Base-by-base conservation (phyloP, 2,113 vertebrate genomes). In the Galbula dea region DNA sequence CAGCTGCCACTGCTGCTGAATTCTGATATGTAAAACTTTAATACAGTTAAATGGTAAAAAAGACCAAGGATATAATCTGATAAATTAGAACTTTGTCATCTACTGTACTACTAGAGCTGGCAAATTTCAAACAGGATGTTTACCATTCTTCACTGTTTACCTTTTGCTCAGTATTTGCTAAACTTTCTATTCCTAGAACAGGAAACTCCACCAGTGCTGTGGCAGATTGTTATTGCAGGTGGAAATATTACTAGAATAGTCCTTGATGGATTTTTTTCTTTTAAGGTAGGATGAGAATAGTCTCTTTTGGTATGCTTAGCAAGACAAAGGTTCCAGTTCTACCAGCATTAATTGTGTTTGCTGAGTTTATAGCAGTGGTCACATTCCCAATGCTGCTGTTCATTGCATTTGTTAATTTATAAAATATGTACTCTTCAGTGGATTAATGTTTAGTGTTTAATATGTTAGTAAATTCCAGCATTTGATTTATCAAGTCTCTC, bases 181-280 rank as follows among this genome's bases (percentile, higher is more conserved):
- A 49, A 12, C 58, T 92, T 45, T 55, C 86, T 96, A 94, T 92
- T 96, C 36, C 74, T 95, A 66, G 93, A 94, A 95, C 94, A 94
- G 94, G 94, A 94, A 95, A 89, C 95, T 95, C 94, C 95, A 96
- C 94, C 94, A 96, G 2, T 88, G 62, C 77, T 61, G 32, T 85
- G 78, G 84, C 75, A 87, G 87, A 96, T 94, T 94, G 86, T 89
- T 94, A 54, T 85, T 95, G 84, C 93, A 96, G 95, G 82, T 94
- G 94, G 93, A 92, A 96, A 74, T 93, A 90, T 55, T 95, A 94
- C 92, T 82, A 23, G 82, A 76, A 54, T 48, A 73, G 74, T 67
- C 49, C 59, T 85, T 87, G 59, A 58, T 85, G 49, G 36, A 34
- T 62, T 41, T 59, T 91, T 30, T 43, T 76, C 62, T 36, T 61